Evolutionary conservation across 2,113 vertebrate species (phyloP).

Genomic region (Xiphorhynchus elegans): DNA sequence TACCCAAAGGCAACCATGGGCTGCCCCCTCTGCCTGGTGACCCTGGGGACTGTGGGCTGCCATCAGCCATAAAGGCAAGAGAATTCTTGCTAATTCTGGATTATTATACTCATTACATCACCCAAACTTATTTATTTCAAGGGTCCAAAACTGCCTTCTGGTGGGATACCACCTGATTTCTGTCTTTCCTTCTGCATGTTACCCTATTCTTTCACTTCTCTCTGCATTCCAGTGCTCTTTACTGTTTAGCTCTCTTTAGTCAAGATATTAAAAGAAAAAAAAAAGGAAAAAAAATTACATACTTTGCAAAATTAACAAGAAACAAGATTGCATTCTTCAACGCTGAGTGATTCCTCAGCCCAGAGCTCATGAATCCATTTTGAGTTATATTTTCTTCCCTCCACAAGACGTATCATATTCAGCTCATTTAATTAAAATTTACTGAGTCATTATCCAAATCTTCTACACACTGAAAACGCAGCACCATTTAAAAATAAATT

Average conservation of each 20-base stretch:
- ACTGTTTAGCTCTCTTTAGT: not conserved
- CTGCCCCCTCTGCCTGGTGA: not conserved
- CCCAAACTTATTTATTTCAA: not conserved
- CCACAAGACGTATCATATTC: slow-evolving; percentile 11
- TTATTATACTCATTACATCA: not conserved
- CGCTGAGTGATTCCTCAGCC: not conserved
- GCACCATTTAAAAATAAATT: slow-evolving; percentile 54
- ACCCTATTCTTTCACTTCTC: not conserved
- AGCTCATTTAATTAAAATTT: slow-evolving; percentile 72
- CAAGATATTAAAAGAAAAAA: not conserved
- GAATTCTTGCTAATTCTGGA: not conserved
- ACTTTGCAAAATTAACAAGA: not conserved
- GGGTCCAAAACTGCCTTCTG: not conserved
- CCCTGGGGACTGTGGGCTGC: not conserved
- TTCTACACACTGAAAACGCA: not conserved
- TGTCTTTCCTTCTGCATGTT: not conserved
- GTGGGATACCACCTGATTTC: not conserved
- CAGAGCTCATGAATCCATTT: slow-evolving; percentile 13
- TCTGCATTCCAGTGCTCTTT: not conserved
- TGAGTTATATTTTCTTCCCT: slow-evolving; percentile 2
- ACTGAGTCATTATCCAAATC: slow-evolving; percentile 59
- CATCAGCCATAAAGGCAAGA: not conserved
- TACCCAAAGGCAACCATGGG: not conserved
- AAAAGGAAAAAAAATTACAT: not conserved
- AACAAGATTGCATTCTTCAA: not conserved